A percentile compares a stretch with the other conserved stretches of the same genome.
Conservation (phyloP, 2,888 invertebrate genomes). For the Meloe dianella region DNA sequence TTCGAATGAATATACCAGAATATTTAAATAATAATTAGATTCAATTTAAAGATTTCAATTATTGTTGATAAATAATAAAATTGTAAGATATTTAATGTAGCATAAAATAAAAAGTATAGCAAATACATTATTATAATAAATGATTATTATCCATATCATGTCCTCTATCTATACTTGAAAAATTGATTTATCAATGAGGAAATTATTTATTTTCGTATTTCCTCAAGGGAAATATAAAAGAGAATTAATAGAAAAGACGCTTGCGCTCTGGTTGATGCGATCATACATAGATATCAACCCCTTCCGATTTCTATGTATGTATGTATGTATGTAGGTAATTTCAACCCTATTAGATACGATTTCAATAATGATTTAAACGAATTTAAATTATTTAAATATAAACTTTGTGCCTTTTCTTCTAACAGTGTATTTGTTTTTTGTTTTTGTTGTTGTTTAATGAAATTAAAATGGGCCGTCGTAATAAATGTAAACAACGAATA, state of each 20-base stretch:
- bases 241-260: not conserved
- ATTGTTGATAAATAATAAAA: not conserved
- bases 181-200: not conserved
- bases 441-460: no score
- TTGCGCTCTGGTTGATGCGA: not conserved
- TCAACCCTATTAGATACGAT: not conserved
- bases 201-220: not conserved
- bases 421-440: no score
- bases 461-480: constrained; percentile 63
- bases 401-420: constrained; percentile 43
- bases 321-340: not conserved
- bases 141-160: no score
- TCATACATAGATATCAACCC: not conserved
- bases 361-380: no score
- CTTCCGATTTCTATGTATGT: not conserved
- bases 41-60: not conserved
- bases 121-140: not conserved
- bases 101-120: not conserved
- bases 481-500: constrained; percentile 68
- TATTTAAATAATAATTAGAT: not conserved
- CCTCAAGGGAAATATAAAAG: not conserved
- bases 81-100: not conserved
- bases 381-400: not conserved
- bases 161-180: not conserved
- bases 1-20: not conserved